Percentiles rank a stretch among this genome's conserved stretches.
Conservation (phyloP, 2,888 invertebrate genomes). For the Hesperia comma region DNA sequence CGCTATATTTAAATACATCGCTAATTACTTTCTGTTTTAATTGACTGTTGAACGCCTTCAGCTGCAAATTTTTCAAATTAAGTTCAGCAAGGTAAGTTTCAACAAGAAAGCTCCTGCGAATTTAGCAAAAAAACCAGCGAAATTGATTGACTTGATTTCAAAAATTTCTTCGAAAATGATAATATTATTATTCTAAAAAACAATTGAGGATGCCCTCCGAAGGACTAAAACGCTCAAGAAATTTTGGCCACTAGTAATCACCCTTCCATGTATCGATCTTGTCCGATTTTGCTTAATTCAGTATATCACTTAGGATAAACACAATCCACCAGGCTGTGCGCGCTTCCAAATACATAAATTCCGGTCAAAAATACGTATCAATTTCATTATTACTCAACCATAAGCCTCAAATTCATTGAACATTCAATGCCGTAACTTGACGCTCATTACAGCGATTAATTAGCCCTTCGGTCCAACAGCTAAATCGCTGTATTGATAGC, state of each 20-base stretch:
- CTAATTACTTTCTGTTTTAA: conserved; percentile 16
- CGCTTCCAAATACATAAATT: too few species aligned
- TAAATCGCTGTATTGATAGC: not conserved
- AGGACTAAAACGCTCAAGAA: too few species aligned
- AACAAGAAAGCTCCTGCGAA: not conserved
- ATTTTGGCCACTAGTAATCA: too few species aligned
- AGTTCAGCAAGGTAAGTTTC: not conserved
- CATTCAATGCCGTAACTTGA: not conserved
- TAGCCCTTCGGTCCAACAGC: not conserved
- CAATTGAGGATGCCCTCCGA: too few species aligned
- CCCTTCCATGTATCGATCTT: too few species aligned
- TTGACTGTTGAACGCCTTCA: conserved; percentile 5
- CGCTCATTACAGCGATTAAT: not conserved
- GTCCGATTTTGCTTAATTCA: too few species aligned
- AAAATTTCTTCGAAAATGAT: too few species aligned
- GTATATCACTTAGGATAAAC: too few species aligned
- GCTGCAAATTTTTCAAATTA: conserved; percentile 1
- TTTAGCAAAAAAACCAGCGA: too few species aligned
- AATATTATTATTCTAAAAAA: too few species aligned
- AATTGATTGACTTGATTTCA: too few species aligned
- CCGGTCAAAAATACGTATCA: not conserved
- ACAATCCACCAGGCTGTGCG: too few species aligned
- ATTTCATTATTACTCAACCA: not conserved
- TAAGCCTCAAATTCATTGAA: not conserved
- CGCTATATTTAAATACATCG: conserved; percentile 15